phyloP scores from a whole-genome alignment of 2,113 vertebrate genomes.

The Leptocoma aspasia region DNA sequence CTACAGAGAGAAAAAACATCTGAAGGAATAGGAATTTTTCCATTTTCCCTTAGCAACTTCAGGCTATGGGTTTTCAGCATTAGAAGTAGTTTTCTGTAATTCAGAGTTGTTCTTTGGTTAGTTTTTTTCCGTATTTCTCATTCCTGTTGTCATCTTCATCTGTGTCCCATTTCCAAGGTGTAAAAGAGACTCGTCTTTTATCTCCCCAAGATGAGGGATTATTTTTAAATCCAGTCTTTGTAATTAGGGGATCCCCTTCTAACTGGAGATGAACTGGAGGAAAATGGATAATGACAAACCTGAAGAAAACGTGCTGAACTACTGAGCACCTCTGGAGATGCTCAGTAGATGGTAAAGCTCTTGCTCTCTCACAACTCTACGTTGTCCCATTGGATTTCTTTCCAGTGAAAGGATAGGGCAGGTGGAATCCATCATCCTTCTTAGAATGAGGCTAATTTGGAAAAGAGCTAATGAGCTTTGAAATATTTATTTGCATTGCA shows the following conservation, averaged over 20 bases:
- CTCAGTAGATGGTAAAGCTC: not conserved
- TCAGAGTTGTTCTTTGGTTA: not conserved
- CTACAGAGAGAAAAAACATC: not conserved
- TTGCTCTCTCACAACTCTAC: not conserved
- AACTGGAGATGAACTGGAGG: not conserved
- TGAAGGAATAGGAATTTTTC: not conserved
- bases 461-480: conserved; percentile 8
- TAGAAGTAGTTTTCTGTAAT: not conserved
- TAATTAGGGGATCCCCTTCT: not conserved
- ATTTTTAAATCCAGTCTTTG: not conserved
- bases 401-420: not conserved
- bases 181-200: not conserved
- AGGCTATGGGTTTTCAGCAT: not conserved
- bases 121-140: not conserved
- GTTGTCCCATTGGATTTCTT: not conserved
- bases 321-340: not conserved
- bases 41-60: not conserved
- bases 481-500: conserved; percentile 37
- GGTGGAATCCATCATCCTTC: not conserved
- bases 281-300: not conserved
- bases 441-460: not conserved
- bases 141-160: not conserved
- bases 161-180: not conserved
- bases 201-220: not conserved
- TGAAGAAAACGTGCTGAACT: not conserved